Percentiles rank a stretch among this genome's conserved stretches.
Conservation (phyloP, 2,113 vertebrate species). For the Clarias batrachus region DNA sequence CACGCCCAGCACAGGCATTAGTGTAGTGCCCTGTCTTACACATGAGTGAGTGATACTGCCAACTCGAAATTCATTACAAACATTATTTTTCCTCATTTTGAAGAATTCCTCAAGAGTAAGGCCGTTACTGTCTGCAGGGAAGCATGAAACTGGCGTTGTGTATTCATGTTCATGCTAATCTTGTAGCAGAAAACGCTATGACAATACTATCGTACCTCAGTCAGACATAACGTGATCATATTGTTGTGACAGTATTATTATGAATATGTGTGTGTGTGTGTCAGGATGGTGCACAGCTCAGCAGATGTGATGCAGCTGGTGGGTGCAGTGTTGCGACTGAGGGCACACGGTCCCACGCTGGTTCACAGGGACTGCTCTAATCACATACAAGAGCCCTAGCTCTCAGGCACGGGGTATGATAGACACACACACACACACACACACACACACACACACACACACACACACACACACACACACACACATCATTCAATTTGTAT, state of each 20-base stretch:
- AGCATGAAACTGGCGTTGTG: too few species aligned
- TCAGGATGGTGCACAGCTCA: conserved; percentile 71
- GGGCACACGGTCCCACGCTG: conserved; percentile 73
- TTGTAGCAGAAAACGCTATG: not conserved
- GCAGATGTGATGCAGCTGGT: conserved; percentile 74
- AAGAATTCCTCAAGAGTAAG: not conserved
- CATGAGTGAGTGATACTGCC: conserved; percentile 68
- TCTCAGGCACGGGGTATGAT: conserved; percentile 67
- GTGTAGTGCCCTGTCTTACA: conserved; percentile 68
- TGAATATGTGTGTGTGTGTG: conserved; percentile 34
- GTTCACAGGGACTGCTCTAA: conserved; percentile 79
- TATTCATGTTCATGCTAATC: too few species aligned
- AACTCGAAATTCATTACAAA: not conserved
- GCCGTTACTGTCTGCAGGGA: not conserved
- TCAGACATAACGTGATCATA: not conserved
- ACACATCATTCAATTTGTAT: not conserved
- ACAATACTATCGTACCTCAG: not conserved
- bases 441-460: conserved; percentile 7
- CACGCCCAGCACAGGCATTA: conserved; percentile 72
- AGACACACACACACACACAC: conserved; percentile 5
- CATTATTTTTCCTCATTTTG: not conserved
- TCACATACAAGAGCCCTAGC: conserved; percentile 65
- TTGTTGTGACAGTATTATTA: not conserved
- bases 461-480: conserved; percentile 9
- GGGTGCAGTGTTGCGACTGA: conserved; percentile 63